Evolutionary conservation across 2,888 invertebrate genomes (phyloP).

Genomic region (Desoria tigrina): DNA sequence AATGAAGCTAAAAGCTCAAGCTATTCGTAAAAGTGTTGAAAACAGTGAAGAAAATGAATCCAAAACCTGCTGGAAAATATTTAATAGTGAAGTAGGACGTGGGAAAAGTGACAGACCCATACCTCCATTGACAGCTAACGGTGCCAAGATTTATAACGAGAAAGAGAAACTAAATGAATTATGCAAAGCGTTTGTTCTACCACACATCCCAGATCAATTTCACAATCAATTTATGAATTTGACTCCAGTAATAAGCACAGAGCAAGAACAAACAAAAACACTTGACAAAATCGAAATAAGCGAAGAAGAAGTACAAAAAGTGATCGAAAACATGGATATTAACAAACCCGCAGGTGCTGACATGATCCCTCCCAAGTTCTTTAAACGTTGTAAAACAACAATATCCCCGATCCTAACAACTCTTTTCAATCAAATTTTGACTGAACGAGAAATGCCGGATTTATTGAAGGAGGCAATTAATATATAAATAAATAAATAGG

Average conservation of each 20-base stretch:
- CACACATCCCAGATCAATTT: too few species aligned
- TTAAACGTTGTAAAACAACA: slow-evolving; percentile 5
- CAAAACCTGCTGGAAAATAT: slow-evolving; percentile 16
- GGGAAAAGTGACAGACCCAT: background rate
- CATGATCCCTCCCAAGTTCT: too few species aligned
- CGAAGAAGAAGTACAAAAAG: too few species aligned
- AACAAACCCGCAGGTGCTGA: too few species aligned
- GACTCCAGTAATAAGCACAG: too few species aligned
- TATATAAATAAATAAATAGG: slow-evolving; percentile 11
- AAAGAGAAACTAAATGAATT: slow-evolving; percentile 11
- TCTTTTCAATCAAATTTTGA: slow-evolving; percentile 15
- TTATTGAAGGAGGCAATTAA: slow-evolving; percentile 6
- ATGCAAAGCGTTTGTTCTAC: too few species aligned
- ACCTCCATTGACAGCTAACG: background rate
- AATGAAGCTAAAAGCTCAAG: background rate
- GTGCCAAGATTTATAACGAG: background rate
- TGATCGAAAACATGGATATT: too few species aligned
- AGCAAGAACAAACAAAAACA: too few species aligned
- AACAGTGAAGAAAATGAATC: background rate
- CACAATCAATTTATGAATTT: too few species aligned
- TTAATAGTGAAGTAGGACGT: slow-evolving; percentile 22
- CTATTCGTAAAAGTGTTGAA: background rate
- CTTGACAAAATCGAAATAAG: too few species aligned
- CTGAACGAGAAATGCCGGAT: background rate
- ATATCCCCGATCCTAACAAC: background rate